Percentiles rank a stretch among this genome's conserved stretches.
Evolutionary conservation across 2,113 vertebrate genomes (phyloP).

Genomic region (Hoplias malabaricus): DNA sequence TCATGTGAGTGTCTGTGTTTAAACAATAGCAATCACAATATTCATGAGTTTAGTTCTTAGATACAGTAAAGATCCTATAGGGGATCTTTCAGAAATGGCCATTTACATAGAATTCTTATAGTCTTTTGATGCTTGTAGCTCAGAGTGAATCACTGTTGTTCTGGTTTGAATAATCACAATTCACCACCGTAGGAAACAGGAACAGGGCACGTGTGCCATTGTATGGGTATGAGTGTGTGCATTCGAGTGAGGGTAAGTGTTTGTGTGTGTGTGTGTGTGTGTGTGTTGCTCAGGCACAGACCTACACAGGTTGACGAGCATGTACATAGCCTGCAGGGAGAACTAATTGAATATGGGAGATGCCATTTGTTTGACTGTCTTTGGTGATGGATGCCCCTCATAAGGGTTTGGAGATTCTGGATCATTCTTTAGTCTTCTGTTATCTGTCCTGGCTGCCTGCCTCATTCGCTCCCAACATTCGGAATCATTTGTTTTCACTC

Average conservation of each 20-base stretch:
- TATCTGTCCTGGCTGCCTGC: constrained; percentile 56
- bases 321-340: constrained; percentile 49
- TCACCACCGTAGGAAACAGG: too few relatives aligned
- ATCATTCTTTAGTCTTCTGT: constrained; percentile 73
- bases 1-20: too few relatives aligned
- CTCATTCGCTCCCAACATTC: constrained; percentile 25
- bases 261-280: not conserved
- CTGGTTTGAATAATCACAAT: too few relatives aligned
- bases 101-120: too few relatives aligned
- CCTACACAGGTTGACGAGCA: constrained; percentile 22
- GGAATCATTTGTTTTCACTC: constrained; percentile 40
- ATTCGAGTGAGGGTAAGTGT: not conserved
- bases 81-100: too few relatives aligned
- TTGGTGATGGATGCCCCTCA: constrained; percentile 76
- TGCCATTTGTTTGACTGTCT: constrained; percentile 69
- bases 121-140: too few relatives aligned
- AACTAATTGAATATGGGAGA: constrained; percentile 67
- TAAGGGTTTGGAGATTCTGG: constrained; percentile 70
- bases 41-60: too few relatives aligned
- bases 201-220: not conserved
- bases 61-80: too few relatives aligned
- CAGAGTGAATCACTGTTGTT: too few relatives aligned
- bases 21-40: too few relatives aligned
- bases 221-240: not conserved
- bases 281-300: not conserved